Evolutionary conservation across 2,113 vertebrate species (phyloP), one percentile per base, ranked within the genome.

Genomic region (Hyperoodon ampullatus): DNA sequence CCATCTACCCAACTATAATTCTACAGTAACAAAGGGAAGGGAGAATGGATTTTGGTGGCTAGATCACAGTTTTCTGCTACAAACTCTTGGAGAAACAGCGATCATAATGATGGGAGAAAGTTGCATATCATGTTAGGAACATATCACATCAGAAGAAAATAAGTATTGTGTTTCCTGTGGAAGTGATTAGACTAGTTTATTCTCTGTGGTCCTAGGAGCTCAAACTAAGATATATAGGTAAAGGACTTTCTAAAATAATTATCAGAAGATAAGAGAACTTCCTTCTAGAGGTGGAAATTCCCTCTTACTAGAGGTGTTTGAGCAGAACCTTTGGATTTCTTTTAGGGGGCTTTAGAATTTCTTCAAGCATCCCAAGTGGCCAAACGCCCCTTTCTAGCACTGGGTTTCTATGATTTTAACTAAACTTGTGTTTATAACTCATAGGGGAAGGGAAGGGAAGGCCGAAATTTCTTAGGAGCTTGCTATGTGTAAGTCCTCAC

Each of bases 101-200:
- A 28, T 88, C n/a, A 53, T 35, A 65, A 65, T 61, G 26, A 87
- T 61, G 33, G 33, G 33, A 12, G 26, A n/a, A 88, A 93, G 39
- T 4, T 72, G 19, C 3, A 5, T 50, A 35, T 50, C 14, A 28
- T 35, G 10, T 83, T 88, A 33, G 18, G 44, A 58, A 90, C 5
- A 26, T 70, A 53, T 71, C 30, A 26, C 13, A n/a, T 92, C 65
- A 89, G 42, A 93, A 93, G 78, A 92, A 93, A 97, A 35, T 8
- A n/a, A 90, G 24, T 39, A 86, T 5, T 70, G 24, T 44, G 2
- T 78, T 92, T 91, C 7, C 63, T 30, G 15, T 75, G 60, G 11
- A 74, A 94, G 26, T 16, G 30, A 81, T 72, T 58, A 87, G 28
- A 30, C 33, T 92, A 65, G 8, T 60, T 75, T 84, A 60, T 88